These are phyloP conservation scores for Apodemia zela DNA, from an alignment of 2,888 invertebrate species.

Conservation along the genomic window DNA sequence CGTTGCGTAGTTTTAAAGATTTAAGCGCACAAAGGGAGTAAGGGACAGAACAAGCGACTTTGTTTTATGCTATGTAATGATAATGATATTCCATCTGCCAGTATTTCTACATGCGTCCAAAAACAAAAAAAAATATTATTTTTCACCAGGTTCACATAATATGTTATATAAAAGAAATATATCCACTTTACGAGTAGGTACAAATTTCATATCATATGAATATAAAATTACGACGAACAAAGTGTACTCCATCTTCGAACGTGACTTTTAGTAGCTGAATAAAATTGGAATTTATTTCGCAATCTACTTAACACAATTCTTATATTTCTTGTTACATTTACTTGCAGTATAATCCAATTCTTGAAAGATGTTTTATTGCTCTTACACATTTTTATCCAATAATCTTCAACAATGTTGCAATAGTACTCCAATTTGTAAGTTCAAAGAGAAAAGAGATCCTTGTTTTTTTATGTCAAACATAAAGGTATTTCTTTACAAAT, in stretches of 20 bases:
- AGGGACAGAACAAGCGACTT: too few species aligned
- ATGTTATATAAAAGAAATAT: too few species aligned
- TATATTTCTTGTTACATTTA: constrained; percentile 1
- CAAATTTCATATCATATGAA: not conserved
- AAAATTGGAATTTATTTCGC: not conserved
- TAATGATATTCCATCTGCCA: too few species aligned
- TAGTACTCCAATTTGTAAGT: not conserved
- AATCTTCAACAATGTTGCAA: not conserved
- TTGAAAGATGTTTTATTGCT: not conserved
- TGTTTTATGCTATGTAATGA: too few species aligned
- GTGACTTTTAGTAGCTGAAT: not conserved
- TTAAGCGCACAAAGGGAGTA: too few species aligned
- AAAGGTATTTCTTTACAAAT: too few species aligned
- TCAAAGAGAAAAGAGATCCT: too few species aligned
- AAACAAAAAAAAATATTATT: too few species aligned
- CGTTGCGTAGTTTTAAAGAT: too few species aligned
- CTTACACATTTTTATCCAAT: not conserved
- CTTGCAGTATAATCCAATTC: not conserved
- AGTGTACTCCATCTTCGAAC: constrained; percentile 3
- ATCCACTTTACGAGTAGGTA: not conserved
- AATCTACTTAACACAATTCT: constrained; percentile 1
- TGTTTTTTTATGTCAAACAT: too few species aligned
- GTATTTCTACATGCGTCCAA: too few species aligned
- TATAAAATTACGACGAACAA: not conserved
- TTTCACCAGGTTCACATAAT: too few species aligned